Percentiles rank a stretch among this genome's conserved stretches.
Evolutionary conservation across 2,113 vertebrate genomes (phyloP).

Genomic region (Turdus rufiventris): DNA sequence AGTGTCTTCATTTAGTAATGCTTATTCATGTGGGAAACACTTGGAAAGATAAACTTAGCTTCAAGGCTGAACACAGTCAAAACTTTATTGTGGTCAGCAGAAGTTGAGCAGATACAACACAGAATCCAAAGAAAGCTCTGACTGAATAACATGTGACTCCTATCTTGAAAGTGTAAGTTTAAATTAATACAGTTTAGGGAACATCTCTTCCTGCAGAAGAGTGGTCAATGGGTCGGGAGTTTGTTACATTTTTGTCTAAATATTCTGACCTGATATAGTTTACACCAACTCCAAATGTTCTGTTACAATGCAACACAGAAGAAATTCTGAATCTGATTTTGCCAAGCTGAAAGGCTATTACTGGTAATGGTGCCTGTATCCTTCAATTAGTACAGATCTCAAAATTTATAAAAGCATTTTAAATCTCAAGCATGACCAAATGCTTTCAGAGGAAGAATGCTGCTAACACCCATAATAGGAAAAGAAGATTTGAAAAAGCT

Average conservation of each 20-base stretch:
- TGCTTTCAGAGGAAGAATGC: background rate
- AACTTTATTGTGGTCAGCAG: background rate
- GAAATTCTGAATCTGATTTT: background rate
- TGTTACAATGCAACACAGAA: background rate
- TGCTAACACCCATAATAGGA: background rate
- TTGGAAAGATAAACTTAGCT: background rate
- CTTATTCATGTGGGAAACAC: background rate
- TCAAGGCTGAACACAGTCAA: background rate
- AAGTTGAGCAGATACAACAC: background rate
- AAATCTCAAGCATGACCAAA: background rate
- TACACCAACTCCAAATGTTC: background rate
- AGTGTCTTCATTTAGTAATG: background rate
- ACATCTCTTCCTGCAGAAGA: background rate
- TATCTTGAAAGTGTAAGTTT: background rate
- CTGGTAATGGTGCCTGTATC: background rate
- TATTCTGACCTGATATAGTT: background rate
- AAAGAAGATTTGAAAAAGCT: constrained; percentile 27
- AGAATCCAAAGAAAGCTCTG: background rate
- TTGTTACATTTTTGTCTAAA: background rate
- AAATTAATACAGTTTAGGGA: background rate
- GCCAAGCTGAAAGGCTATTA: background rate
- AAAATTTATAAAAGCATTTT: background rate
- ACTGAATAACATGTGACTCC: background rate
- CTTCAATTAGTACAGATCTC: background rate
- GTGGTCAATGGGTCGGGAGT: background rate